These are phyloP conservation scores for Empis livida DNA, from an alignment of 2,888 invertebrate species.

Conservation along the genomic window DNA sequence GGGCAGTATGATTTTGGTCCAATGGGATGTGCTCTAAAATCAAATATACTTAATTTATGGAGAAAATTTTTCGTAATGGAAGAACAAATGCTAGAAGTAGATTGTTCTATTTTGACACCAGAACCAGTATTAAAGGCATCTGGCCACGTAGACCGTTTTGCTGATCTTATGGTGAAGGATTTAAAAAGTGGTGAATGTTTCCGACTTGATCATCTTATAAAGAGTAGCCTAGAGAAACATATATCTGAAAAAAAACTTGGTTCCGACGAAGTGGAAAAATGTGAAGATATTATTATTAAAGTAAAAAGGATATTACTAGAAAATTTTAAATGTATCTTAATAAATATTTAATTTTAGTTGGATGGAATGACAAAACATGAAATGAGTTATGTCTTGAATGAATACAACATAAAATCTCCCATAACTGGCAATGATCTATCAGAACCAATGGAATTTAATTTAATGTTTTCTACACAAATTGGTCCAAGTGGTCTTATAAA, in stretches of 20 bases:
- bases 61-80: constrained; percentile 91
- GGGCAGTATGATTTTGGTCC: constrained; percentile 98
- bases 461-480: constrained; percentile 98
- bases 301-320: not conserved
- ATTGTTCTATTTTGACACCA: constrained; percentile 94
- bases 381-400: constrained; percentile 71
- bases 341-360: constrained; percentile 35
- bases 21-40: constrained; percentile 97
- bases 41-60: constrained; percentile 89
- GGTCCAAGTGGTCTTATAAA: constrained; percentile 92
- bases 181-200: constrained; percentile 93
- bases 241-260: constrained; percentile 70
- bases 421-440: constrained; percentile 87
- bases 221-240: constrained; percentile 81
- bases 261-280: constrained; percentile 40
- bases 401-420: constrained; percentile 90
- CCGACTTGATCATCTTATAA: constrained; percentile 93
- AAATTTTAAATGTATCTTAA: not conserved
- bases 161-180: constrained; percentile 99
- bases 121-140: constrained; percentile 95
- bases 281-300: constrained; percentile 30
- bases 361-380: constrained; percentile 88
- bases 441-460: constrained; percentile 95
- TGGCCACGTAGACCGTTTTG: constrained; percentile 97
- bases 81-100: constrained; percentile 98